Conservation (phyloP, 1,140 invertebrate genomes). For the Listronotus oregonensis region DNA sequence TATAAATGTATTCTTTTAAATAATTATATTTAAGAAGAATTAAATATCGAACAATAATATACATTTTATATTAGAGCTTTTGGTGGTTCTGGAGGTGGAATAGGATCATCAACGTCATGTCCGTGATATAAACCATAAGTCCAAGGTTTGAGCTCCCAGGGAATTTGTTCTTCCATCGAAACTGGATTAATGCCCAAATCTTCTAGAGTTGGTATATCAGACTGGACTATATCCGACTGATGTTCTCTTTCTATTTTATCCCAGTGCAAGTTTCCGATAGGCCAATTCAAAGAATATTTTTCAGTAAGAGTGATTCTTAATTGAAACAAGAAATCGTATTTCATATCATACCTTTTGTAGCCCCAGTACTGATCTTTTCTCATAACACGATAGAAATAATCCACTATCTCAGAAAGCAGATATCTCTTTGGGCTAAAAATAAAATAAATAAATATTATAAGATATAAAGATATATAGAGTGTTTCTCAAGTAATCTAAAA, state of each 20-base stretch:
- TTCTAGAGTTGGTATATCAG: constrained; percentile 76
- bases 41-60: too few relatives aligned
- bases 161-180: constrained; percentile 74
- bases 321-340: constrained; percentile 71
- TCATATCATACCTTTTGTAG: constrained; percentile 72
- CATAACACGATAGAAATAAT: constrained; percentile 77
- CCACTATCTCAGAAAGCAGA: constrained; percentile 75
- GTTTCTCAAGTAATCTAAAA: too few relatives aligned
- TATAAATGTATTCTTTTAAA: too few relatives aligned
- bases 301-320: constrained; percentile 69
- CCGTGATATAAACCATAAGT: constrained; percentile 72
- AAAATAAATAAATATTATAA: constrained; percentile 9
- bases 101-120: constrained; percentile 73
- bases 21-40: too few relatives aligned
- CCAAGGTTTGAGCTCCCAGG: constrained; percentile 75
- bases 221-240: constrained; percentile 69
- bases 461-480: too few relatives aligned
- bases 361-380: constrained; percentile 67
- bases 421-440: constrained; percentile 79
- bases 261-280: constrained; percentile 70
- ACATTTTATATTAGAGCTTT: constrained; percentile 40
- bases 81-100: constrained; percentile 65
- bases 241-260: constrained; percentile 83
- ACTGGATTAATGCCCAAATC: constrained; percentile 84
- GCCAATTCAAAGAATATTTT: constrained; percentile 64